These are phyloP conservation scores for Otus sunia DNA, from an alignment of 2,113 vertebrate genomes.

Conservation along the genomic window DNA sequence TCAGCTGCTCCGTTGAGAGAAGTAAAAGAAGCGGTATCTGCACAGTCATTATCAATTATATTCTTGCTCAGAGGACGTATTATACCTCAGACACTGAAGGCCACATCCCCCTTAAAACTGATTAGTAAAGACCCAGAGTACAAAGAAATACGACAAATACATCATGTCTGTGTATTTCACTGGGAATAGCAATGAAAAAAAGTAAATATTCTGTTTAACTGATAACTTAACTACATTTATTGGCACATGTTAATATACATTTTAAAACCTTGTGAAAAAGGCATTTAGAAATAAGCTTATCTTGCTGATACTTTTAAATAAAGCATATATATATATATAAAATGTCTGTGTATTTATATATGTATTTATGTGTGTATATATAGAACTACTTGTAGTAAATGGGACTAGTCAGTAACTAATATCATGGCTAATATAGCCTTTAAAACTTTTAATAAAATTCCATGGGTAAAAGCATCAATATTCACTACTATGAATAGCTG, in stretches of 20 bases:
- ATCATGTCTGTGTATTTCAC: not conserved
- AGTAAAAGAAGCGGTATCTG: not conserved
- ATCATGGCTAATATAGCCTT: not conserved
- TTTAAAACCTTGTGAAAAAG: not conserved
- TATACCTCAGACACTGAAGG: not conserved
- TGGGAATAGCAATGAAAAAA: not conserved
- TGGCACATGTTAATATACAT: not conserved
- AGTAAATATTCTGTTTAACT: not conserved
- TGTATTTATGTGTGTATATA: too few relatives aligned
- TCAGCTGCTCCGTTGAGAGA: not conserved
- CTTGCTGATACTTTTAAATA: not conserved
- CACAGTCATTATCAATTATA: not conserved
- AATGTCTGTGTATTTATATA: too few relatives aligned
- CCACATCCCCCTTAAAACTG: not conserved
- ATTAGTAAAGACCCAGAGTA: not conserved
- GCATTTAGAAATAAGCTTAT: not conserved
- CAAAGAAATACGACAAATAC: not conserved
- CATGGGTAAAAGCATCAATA: not conserved
- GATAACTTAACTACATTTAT: not conserved
- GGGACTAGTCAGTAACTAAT: not conserved
- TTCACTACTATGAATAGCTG: not conserved
- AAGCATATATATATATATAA: not conserved
- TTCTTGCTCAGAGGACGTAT: not conserved
- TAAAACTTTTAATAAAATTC: not conserved
- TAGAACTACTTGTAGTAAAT: not conserved